Evolutionary conservation across 2,888 invertebrate species (phyloP).

Genomic region (Fragum sueziense): DNA sequence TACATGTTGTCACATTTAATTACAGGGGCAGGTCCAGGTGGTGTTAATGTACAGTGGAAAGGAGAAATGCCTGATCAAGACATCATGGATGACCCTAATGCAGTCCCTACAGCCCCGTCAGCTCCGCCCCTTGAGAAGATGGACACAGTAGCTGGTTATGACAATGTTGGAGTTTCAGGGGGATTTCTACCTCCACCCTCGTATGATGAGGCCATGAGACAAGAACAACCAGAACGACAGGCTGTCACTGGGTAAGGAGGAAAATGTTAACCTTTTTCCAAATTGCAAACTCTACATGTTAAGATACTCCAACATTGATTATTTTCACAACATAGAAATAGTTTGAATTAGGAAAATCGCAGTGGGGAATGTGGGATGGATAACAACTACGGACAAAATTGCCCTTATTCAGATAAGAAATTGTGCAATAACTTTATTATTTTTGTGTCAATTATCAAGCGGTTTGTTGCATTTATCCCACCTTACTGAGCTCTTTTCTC

Average conservation of each 20-base stretch:
- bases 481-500: too few relatives aligned
- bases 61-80: constrained; percentile 65
- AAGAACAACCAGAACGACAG: constrained; percentile 64
- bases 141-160: constrained; percentile 83
- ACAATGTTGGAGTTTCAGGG: constrained; percentile 82
- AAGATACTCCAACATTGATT: too few relatives aligned
- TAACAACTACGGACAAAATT: too few relatives aligned
- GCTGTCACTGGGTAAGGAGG: constrained; percentile 64
- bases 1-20: too few relatives aligned
- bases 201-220: constrained; percentile 63
- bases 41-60: constrained; percentile 54
- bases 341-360: too few relatives aligned
- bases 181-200: constrained; percentile 80
- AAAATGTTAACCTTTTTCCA: not conserved
- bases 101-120: constrained; percentile 53
- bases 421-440: too few relatives aligned
- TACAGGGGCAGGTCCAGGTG: constrained; percentile 22
- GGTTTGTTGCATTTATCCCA: too few relatives aligned
- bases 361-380: too few relatives aligned
- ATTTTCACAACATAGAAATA: too few relatives aligned
- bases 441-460: too few relatives aligned
- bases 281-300: too few relatives aligned
- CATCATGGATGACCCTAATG: constrained; percentile 64
- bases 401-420: too few relatives aligned
- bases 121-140: constrained; percentile 83